phyloP scores from a whole-genome alignment of 2,888 invertebrate species.

The Ceraclea dissimilis region DNA sequence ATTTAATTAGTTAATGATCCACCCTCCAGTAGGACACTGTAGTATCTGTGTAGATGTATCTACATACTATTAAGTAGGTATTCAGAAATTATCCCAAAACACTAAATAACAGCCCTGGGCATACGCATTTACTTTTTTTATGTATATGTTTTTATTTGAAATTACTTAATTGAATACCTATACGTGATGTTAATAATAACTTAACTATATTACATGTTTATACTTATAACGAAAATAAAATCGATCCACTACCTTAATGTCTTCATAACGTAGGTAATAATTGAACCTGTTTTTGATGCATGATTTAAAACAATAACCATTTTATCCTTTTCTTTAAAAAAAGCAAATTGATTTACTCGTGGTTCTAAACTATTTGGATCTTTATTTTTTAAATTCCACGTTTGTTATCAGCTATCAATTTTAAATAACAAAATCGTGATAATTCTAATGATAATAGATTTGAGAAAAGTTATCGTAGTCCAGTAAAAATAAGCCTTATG shows the following conservation, averaged over 20 bases:
- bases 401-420: too few relatives aligned
- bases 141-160: background rate
- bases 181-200: background rate
- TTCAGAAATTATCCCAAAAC: constrained; percentile 20
- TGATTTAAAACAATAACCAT: constrained; percentile 1
- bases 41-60: constrained; percentile 20
- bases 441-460: too few relatives aligned
- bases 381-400: too few relatives aligned
- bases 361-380: too few relatives aligned
- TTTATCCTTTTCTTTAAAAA: background rate
- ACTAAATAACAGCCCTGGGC: constrained; percentile 14
- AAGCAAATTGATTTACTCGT: too few relatives aligned
- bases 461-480: too few relatives aligned
- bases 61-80: too few relatives aligned
- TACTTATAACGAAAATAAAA: background rate
- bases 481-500: too few relatives aligned
- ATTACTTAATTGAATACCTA: background rate
- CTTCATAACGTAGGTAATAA: background rate
- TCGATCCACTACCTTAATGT: background rate
- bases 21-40: background rate
- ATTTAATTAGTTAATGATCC: background rate
- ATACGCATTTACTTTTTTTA: background rate
- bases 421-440: too few relatives aligned
- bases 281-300: background rate
- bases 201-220: background rate